Conservation (phyloP, 2,113 vertebrate genomes). For the Hipposideros armiger region DNA sequence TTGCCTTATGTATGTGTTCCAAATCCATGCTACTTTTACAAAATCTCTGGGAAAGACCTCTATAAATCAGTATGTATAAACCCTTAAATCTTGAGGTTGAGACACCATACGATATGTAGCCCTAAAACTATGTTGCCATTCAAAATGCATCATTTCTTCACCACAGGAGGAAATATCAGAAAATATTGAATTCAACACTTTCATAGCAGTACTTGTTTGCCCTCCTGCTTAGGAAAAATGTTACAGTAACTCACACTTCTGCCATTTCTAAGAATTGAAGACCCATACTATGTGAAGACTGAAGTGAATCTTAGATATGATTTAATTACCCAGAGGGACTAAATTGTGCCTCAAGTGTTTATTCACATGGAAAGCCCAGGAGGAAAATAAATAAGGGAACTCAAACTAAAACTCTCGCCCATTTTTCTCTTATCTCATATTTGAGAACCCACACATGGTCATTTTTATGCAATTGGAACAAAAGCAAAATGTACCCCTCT, state of each 20-base stretch:
- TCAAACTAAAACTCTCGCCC: background rate
- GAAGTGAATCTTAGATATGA: background rate
- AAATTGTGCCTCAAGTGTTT: background rate
- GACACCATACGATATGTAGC: background rate
- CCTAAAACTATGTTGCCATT: conserved; percentile 20
- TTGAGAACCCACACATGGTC: background rate
- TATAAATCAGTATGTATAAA: conserved; percentile 27
- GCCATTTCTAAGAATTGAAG: conserved; percentile 50
- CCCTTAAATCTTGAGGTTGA: conserved; percentile 31
- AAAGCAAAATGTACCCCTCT: background rate
- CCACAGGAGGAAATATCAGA: conserved; percentile 20
- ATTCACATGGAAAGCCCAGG: background rate
- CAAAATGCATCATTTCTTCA: background rate
- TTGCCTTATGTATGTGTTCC: conserved; percentile 4
- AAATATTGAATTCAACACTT: conserved; percentile 59
- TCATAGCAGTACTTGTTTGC: conserved; percentile 11
- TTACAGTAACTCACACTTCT: background rate
- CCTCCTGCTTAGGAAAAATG: conserved; percentile 61
- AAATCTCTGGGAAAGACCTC: background rate
- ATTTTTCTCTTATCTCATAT: conserved; percentile 2
- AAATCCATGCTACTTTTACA: conserved; percentile 10
- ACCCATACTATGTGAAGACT: background rate
- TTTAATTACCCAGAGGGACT: conserved; percentile 1
- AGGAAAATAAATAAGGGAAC: background rate
- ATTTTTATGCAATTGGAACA: background rate